Percentiles rank a stretch among this genome's conserved stretches.
Conservation (phyloP, 2,113 vertebrate genomes). For the Athene cunicularia region DNA sequence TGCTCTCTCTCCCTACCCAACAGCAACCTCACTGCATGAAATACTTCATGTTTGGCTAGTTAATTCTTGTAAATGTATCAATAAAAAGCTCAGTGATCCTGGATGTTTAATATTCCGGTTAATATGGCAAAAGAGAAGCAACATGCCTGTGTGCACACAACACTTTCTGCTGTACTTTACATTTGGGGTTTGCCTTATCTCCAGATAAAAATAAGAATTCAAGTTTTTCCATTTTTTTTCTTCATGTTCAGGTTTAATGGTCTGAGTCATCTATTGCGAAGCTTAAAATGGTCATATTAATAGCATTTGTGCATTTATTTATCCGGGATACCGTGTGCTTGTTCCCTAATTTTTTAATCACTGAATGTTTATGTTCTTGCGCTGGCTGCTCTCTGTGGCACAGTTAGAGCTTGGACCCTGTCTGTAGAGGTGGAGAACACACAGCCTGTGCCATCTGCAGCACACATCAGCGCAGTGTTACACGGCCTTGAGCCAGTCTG, state of each 20-base stretch:
- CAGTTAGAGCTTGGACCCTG: background rate
- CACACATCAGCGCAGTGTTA: fast-evolving
- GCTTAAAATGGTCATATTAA: background rate
- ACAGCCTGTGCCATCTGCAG: background rate
- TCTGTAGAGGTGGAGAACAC: background rate
- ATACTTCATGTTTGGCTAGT: background rate
- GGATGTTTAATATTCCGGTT: background rate
- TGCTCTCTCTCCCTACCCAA: background rate
- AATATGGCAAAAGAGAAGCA: background rate
- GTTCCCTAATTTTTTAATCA: background rate
- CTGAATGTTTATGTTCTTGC: background rate
- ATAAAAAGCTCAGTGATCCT: background rate
- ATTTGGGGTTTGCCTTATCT: background rate
- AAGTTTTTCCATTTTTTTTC: background rate
- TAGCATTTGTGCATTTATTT: background rate
- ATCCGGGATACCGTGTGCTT: background rate
- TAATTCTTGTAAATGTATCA: background rate
- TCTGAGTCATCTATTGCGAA: background rate
- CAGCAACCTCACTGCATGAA: background rate
- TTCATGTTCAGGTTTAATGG: background rate
- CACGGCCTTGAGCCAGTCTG: background rate
- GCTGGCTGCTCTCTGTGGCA: fast-evolving
- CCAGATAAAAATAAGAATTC: background rate
- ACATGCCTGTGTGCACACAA: no score
- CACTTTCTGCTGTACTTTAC: background rate